These are phyloP conservation scores for Thyatira batis DNA, from an alignment of 2,888 invertebrate genomes.

Conservation along the genomic window DNA sequence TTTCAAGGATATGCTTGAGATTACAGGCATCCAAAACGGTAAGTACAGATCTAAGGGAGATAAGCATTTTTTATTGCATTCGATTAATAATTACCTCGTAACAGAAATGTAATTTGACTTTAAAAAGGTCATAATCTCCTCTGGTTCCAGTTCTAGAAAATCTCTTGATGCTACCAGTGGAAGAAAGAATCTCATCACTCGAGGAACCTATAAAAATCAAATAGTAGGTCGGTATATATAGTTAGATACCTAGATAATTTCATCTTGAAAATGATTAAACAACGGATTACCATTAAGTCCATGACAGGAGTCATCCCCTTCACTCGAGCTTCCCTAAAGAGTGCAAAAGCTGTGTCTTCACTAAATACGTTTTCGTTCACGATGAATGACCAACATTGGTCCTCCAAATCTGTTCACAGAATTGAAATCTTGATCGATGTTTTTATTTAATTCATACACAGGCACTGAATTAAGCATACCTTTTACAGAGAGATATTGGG, in stretches of 20 bases:
- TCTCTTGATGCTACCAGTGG: constrained; percentile 89
- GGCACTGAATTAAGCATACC: constrained; percentile 60
- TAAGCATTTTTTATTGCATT: no score
- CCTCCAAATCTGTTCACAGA: constrained; percentile 83
- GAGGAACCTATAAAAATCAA: constrained; percentile 74
- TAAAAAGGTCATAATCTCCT: constrained; percentile 86
- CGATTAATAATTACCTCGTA: constrained; percentile 88
- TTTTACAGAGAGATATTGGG: constrained; percentile 87
- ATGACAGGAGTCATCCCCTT: constrained; percentile 83
- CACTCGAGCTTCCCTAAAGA: constrained; percentile 84
- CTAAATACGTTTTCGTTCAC: constrained; percentile 86
- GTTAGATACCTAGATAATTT: not conserved
- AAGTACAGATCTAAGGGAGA: not conserved
- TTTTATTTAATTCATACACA: not conserved
- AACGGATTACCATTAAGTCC: constrained; percentile 84
- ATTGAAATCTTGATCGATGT: not conserved
- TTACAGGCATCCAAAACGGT: not conserved
- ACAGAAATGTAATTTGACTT: constrained; percentile 88
- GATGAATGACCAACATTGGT: constrained; percentile 90
- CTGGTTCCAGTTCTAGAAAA: constrained; percentile 85
- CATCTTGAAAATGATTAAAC: not conserved
- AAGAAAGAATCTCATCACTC: constrained; percentile 89
- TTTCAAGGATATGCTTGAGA: no score
- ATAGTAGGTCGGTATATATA: no score
- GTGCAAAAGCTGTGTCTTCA: constrained; percentile 88